Evolutionary conservation across 2,113 vertebrate genomes (phyloP).

Genomic region (Ochotona princeps): DNA sequence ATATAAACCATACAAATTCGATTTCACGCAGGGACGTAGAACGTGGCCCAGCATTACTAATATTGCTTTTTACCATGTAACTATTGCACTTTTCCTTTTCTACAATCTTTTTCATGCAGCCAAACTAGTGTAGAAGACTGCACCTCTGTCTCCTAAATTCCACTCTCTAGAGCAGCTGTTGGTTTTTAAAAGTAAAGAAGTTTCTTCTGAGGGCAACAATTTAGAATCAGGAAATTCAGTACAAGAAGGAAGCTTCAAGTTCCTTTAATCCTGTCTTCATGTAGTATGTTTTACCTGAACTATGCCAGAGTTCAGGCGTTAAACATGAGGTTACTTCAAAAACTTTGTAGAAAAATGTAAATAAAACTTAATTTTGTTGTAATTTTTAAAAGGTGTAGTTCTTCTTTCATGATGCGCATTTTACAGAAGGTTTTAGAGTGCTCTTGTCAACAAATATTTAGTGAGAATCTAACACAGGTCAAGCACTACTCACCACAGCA

Average conservation of each 20-base stretch:
- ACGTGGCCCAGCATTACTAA: constrained; percentile 69
- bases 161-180: neutral
- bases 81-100: neutral
- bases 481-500: neutral
- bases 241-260: neutral
- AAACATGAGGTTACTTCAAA: neutral
- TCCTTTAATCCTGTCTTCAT: neutral
- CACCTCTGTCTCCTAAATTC: neutral
- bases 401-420: too few species aligned
- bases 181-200: neutral
- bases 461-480: neutral
- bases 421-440: too few species aligned
- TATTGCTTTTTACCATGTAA: constrained; percentile 61
- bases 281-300: neutral
- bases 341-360: too few species aligned
- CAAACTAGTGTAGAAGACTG: neutral
- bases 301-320: neutral
- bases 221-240: neutral
- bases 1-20: constrained; percentile 69
- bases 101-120: constrained; percentile 34
- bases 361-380: too few species aligned
- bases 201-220: neutral
- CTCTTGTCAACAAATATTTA: neutral
- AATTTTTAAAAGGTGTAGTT: too few species aligned
- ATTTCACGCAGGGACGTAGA: constrained; percentile 58